Evolutionary conservation across 2,113 vertebrate species (phyloP).

Genomic region (Climacteris rufus): DNA sequence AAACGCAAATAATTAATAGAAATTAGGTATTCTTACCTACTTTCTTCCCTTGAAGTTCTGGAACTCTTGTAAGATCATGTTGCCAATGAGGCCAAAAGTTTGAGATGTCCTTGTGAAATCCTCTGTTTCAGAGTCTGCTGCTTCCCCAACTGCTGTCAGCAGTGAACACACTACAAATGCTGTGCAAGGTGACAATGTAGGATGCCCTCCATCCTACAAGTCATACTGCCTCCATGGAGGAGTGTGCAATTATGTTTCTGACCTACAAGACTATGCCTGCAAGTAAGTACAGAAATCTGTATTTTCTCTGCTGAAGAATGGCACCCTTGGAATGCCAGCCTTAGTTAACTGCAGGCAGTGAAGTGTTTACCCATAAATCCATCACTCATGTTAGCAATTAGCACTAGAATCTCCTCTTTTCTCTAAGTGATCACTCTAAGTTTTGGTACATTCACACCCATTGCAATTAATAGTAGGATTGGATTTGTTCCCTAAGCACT

Average conservation of each 20-base stretch:
- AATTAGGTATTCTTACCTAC: background rate
- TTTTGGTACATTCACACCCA: background rate
- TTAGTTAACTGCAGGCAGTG: background rate
- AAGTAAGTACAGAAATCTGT: conserved; percentile 75
- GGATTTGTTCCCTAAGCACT: background rate
- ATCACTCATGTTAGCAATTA: background rate
- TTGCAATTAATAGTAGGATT: background rate
- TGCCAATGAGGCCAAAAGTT: background rate
- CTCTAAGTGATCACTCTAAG: background rate
- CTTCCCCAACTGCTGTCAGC: background rate
- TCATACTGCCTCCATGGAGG: conserved; percentile 87
- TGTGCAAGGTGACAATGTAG: conserved; percentile 28
- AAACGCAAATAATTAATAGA: background rate
- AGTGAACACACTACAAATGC: conserved; percentile 36
- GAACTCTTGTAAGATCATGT: background rate
- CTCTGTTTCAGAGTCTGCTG: conserved; percentile 63
- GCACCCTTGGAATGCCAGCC: background rate
- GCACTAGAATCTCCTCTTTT: background rate
- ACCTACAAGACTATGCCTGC: conserved; percentile 84
- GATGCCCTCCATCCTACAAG: conserved; percentile 78
- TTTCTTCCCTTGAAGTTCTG: background rate
- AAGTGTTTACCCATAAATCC: background rate
- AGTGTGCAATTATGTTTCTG: conserved; percentile 82
- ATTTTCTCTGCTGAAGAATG: background rate
- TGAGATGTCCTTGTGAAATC: background rate